These are phyloP conservation scores for Condylura cristata DNA, from an alignment of 2,113 vertebrate species.

Conservation along the genomic window DNA sequence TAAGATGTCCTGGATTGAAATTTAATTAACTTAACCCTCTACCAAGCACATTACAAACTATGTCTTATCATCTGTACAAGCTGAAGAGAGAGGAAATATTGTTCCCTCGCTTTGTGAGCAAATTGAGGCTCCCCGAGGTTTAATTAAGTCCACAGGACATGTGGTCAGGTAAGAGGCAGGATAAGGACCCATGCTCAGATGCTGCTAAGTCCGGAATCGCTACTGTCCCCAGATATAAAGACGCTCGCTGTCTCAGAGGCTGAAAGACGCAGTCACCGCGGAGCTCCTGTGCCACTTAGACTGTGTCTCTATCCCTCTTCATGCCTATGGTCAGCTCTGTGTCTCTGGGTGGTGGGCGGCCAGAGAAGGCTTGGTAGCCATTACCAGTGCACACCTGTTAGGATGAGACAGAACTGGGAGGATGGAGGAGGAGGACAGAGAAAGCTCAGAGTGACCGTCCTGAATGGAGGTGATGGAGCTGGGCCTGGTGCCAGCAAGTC, in stretches of 20 bases:
- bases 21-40: not conserved
- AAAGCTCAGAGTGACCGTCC: not conserved
- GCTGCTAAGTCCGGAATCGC: not conserved
- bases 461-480: too few species aligned
- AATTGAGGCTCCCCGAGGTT: not conserved
- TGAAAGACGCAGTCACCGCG: too few species aligned
- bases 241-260: not conserved
- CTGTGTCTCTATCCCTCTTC: not conserved
- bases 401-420: not conserved
- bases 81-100: not conserved
- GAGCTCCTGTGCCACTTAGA: not conserved
- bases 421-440: not conserved
- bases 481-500: not conserved
- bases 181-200: not conserved
- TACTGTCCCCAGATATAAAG: not conserved
- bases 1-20: not conserved
- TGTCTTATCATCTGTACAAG: conserved; percentile 9
- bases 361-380: not conserved
- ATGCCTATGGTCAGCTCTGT: not conserved
- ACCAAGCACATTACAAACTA: not conserved
- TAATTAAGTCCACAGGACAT: not conserved
- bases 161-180: not conserved
- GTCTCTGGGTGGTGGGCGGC: not conserved
- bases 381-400: not conserved
- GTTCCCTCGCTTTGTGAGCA: not conserved